A percentile compares a stretch with the other conserved stretches of the same genome.
Evolutionary conservation across 2,797 vertebrate species (phyloP).

Genomic region (Scomberomorus guttatus): DNA sequence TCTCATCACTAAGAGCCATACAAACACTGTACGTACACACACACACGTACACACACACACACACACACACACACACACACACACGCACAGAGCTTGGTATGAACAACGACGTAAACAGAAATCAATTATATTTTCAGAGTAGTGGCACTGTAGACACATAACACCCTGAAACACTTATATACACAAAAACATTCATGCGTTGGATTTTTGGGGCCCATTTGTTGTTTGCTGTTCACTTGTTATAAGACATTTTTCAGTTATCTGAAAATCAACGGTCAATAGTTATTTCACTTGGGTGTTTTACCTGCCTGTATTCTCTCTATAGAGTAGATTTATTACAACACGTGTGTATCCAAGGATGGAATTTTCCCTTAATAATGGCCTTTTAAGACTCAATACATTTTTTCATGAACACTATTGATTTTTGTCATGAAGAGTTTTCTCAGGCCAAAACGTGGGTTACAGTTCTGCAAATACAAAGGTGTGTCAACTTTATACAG

Average conservation of each 20-base stretch:
- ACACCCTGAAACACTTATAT: background rate
- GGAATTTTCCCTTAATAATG: background rate
- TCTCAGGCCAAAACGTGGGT: background rate
- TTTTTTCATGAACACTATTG: background rate
- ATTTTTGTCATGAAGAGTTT: background rate
- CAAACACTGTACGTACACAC: constrained; percentile 92
- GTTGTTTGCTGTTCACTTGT: background rate
- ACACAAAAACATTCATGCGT: background rate
- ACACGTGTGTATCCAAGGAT: background rate
- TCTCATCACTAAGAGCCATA: constrained; percentile 93
- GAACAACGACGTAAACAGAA: background rate
- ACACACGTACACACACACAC: constrained; percentile 15
- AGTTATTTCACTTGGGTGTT: too few relatives aligned
- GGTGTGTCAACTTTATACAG: too few relatives aligned
- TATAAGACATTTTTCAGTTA: background rate
- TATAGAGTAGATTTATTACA: too few relatives aligned
- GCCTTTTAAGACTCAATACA: background rate
- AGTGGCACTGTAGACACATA: background rate
- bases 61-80: background rate
- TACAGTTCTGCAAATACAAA: background rate
- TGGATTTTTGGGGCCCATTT: background rate
- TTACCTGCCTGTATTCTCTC: too few relatives aligned
- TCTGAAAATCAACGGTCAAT: background rate
- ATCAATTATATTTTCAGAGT: background rate
- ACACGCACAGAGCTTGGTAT: background rate